Evolutionary conservation across 2,797 vertebrate species (phyloP).

Genomic region (Ataeniobius toweri): DNA sequence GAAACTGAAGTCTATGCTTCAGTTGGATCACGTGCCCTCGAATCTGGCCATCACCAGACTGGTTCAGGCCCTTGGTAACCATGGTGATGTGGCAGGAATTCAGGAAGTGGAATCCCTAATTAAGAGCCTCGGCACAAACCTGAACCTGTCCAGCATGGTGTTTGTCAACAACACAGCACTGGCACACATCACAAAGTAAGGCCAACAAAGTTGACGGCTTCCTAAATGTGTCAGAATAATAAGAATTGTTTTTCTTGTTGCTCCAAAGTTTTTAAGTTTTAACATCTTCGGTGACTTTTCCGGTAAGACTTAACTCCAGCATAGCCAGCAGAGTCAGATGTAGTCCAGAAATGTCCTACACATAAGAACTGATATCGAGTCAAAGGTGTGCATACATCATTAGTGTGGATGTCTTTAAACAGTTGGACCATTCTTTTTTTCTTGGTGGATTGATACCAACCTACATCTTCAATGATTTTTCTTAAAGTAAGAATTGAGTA

Average conservation of each 20-base stretch:
- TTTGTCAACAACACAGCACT: constrained; percentile 85
- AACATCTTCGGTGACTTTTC: not conserved
- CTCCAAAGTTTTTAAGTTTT: not conserved
- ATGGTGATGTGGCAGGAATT: constrained; percentile 81
- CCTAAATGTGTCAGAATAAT: not conserved
- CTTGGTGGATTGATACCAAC: not conserved
- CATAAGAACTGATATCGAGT: not conserved
- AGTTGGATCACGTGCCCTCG: constrained; percentile 70
- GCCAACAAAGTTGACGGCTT: not conserved
- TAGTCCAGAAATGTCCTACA: not conserved
- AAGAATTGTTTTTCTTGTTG: not conserved
- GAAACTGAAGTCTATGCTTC: constrained; percentile 76
- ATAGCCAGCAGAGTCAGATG: not conserved
- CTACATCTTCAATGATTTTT: not conserved
- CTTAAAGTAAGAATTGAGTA: not conserved
- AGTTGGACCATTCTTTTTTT: not conserved
- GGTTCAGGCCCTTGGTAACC: constrained; percentile 75
- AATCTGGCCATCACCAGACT: constrained; percentile 74
- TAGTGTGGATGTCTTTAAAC: not conserved
- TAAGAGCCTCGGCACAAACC: constrained; percentile 32
- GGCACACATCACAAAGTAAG: constrained; percentile 88
- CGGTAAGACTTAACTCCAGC: not conserved
- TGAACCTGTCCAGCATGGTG: constrained; percentile 81
- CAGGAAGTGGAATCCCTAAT: constrained; percentile 76
- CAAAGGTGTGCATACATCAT: not conserved